These are phyloP conservation scores for Parochlus steinenii DNA, from an alignment of 2,888 invertebrate species.

Conservation along the genomic window DNA sequence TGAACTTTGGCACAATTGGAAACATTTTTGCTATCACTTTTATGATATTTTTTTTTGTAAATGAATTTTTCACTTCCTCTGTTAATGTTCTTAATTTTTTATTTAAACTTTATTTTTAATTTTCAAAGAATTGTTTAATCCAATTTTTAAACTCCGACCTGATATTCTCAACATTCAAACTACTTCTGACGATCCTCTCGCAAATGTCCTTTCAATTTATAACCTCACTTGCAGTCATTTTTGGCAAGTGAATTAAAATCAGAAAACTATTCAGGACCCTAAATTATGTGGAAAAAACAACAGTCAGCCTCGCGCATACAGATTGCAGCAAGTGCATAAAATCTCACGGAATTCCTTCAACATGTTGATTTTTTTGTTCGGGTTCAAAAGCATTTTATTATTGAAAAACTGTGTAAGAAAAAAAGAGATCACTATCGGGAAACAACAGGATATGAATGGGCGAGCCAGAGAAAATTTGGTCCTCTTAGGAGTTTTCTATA, in stretches of 20 bases:
- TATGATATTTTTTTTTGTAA: background rate
- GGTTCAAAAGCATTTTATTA: constrained; percentile 6
- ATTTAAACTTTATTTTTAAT: no score
- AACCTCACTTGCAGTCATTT: background rate
- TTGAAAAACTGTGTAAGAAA: constrained; percentile 8
- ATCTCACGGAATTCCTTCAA: constrained; percentile 23
- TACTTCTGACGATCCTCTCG: constrained; percentile 9
- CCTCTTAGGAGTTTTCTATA: no score
- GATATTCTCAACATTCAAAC: constrained; percentile 5
- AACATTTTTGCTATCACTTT: constrained; percentile 5
- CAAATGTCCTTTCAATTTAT: constrained; percentile 8
- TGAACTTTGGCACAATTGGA: constrained; percentile 4
- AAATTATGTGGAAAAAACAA: constrained; percentile 6
- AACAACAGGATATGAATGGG: no score
- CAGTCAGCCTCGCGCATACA: background rate
- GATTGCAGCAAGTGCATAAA: constrained; percentile 27
- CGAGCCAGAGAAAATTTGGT: no score
- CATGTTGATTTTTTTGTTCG: constrained; percentile 2
- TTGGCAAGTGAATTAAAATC: background rate
- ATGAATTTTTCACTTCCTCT: constrained; percentile 6
- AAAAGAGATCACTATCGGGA: constrained; percentile 4
- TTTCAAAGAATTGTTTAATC: no score
- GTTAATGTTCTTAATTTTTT: no score
- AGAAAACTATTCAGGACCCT: background rate
- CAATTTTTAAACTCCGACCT: no score